Percentiles rank a stretch among this genome's conserved stretches.
phyloP scores from a whole-genome alignment of 2,888 invertebrate species.

The Nomada ruficornis region DNA sequence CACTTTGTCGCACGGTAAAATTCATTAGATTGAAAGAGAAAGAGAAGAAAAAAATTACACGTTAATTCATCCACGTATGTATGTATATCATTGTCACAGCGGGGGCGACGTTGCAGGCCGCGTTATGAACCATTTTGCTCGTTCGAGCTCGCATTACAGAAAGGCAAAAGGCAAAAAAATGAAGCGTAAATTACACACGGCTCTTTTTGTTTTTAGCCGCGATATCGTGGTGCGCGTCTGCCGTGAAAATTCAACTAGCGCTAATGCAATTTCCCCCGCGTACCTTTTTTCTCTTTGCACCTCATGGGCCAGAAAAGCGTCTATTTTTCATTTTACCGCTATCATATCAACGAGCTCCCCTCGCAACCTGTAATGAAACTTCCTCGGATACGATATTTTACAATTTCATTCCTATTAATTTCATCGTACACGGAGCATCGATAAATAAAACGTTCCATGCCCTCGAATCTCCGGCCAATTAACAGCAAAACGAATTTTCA shows the following conservation, averaged over 20 bases:
- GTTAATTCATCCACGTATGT: conserved; percentile 18
- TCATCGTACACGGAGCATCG: background rate
- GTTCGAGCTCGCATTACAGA: conserved; percentile 9
- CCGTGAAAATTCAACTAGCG: conserved; percentile 49
- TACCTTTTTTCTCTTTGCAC: conserved; percentile 22
- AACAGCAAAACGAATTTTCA: background rate
- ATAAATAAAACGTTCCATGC: background rate
- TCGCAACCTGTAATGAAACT: background rate
- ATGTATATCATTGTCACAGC: too few relatives aligned
- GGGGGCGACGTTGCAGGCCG: background rate
- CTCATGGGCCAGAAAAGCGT: conserved; percentile 20
- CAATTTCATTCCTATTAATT: conserved; percentile 14
- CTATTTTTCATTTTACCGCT: conserved; percentile 35
- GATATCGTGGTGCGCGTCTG: conserved; percentile 18
- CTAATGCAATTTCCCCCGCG: conserved; percentile 39
- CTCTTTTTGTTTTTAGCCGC: conserved; percentile 14
- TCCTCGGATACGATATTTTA: background rate
- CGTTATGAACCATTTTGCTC: conserved; percentile 24
- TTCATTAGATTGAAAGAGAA: background rate
- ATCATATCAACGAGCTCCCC: conserved; percentile 35
- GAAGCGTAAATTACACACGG: background rate
- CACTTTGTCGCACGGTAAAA: background rate
- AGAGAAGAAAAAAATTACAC: background rate
- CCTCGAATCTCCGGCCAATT: background rate
- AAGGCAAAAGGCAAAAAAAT: conserved; percentile 16